Percentiles rank a stretch among this genome's conserved stretches.
Conservation (phyloP, 53 echinoderm and acorn worm genomes). For the Luidia sarsii region DNA sequence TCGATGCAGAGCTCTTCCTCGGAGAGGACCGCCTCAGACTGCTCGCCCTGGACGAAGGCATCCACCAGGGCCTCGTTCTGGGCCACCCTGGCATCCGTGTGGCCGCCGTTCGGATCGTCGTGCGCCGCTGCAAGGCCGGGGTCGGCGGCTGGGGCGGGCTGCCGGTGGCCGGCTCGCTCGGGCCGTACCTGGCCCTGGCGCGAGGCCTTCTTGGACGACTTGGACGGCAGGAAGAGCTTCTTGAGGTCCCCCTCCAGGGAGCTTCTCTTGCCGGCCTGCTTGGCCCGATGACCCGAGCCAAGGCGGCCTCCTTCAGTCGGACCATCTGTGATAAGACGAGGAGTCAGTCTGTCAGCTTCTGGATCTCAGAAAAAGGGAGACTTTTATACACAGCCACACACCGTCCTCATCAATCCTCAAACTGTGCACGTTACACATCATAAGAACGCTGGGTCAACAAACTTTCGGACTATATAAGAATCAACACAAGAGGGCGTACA, state of each 20-base stretch:
- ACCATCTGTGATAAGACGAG: conserved; percentile 10
- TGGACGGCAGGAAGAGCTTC: conserved; percentile 28
- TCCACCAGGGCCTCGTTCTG: conserved; percentile 62
- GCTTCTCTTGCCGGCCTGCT: neutral
- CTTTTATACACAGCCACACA: too few relatives aligned
- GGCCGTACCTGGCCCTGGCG: too few relatives aligned
- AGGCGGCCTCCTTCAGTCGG: neutral
- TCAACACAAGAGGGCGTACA: too few relatives aligned
- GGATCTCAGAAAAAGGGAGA: too few relatives aligned
- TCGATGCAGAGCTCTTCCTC: conserved; percentile 63
- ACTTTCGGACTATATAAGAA: too few relatives aligned
- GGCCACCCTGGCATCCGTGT: conserved; percentile 12
- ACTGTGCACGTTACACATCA: too few relatives aligned
- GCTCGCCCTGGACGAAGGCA: conserved; percentile 16
- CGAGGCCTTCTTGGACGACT: conserved; percentile 15
- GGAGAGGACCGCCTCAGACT: conserved; percentile 24
- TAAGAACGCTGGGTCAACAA: too few relatives aligned
- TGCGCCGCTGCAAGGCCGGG: neutral
- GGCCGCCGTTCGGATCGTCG: neutral
- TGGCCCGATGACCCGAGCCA: neutral
- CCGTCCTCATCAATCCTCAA: too few relatives aligned
- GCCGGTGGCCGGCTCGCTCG: too few relatives aligned
- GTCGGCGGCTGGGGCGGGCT: neutral
- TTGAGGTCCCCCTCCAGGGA: conserved; percentile 29
- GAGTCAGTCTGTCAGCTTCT: too few relatives aligned